Percentiles rank a stretch among this genome's conserved stretches.
phyloP scores from a whole-genome alignment of 2,888 invertebrate genomes.

The Caprella mutica region DNA sequence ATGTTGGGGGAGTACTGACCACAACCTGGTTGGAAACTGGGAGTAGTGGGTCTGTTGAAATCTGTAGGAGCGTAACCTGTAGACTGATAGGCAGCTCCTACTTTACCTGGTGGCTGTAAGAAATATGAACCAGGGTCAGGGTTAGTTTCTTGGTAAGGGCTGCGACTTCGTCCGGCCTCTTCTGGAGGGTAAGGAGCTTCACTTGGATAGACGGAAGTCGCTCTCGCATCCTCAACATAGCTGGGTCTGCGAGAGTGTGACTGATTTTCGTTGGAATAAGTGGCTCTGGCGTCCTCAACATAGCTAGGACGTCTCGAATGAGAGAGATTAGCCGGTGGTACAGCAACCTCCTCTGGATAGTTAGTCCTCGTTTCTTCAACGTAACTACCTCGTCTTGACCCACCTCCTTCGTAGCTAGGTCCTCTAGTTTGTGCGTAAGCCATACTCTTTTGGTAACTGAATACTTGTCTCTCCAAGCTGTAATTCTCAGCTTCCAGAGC shows the following conservation, averaged over 20 bases:
- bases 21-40: not conserved
- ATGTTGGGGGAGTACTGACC: not conserved
- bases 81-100: not conserved
- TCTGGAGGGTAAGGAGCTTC: too few relatives aligned
- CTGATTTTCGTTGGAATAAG: conserved; percentile 12
- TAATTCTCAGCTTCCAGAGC: conserved; percentile 73
- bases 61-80: not conserved
- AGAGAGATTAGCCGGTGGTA: too few relatives aligned
- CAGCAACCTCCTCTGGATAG: too few relatives aligned
- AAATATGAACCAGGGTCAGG: not conserved
- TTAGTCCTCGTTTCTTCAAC: too few relatives aligned
- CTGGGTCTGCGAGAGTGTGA: too few relatives aligned
- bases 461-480: conserved; percentile 65
- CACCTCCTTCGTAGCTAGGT: too few relatives aligned
- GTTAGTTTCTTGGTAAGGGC: not conserved
- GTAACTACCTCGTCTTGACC: too few relatives aligned
- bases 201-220: too few relatives aligned
- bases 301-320: conserved; percentile 48
- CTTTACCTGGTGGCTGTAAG: not conserved
- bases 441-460: conserved; percentile 69
- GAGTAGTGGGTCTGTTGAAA: not conserved
- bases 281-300: conserved; percentile 1
- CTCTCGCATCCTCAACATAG: too few relatives aligned
- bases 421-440: conserved; percentile 57
- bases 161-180: too few relatives aligned